Conservation (phyloP, 2,113 vertebrate species). For the Lagopus leucura region DNA sequence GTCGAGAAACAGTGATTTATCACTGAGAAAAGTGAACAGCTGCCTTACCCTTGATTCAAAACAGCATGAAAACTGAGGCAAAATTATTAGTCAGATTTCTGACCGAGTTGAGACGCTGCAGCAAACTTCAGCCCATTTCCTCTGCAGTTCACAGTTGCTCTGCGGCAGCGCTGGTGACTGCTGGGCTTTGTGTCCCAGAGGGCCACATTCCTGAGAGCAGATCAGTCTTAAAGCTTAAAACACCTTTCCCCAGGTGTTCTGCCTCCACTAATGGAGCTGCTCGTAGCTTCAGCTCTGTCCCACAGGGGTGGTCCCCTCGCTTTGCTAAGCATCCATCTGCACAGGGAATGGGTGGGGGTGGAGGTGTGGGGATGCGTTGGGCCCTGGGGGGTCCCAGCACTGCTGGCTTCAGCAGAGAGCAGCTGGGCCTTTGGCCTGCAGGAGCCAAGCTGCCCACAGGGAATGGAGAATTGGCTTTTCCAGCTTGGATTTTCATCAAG, state of each 20-base stretch:
- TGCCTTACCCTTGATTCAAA: not conserved
- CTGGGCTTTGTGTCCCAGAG: not conserved
- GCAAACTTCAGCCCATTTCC: not conserved
- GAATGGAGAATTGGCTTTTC: not conserved
- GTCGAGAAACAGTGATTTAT: not conserved
- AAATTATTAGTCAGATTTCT: not conserved
- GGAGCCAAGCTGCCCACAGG: not conserved
- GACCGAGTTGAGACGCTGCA: not conserved
- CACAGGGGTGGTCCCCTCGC: not conserved
- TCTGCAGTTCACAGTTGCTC: not conserved
- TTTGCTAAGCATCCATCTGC: conserved; percentile 5
- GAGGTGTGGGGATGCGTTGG: not conserved
- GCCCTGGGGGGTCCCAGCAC: not conserved
- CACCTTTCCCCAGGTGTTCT: not conserved
- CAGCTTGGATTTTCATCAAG: not conserved
- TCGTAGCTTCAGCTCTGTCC: not conserved
- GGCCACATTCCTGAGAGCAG: conserved; percentile 43
- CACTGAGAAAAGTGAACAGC: conserved; percentile 6
- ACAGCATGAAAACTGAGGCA: not conserved
- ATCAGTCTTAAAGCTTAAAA: not conserved
- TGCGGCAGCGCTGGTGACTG: not conserved
- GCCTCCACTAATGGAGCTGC: not conserved
- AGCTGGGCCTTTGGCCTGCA: not conserved
- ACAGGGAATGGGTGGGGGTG: not conserved
- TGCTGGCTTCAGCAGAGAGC: not conserved